Evolutionary conservation across 1,140 invertebrate species (phyloP).

Genomic region (Anthonomus grandis): DNA sequence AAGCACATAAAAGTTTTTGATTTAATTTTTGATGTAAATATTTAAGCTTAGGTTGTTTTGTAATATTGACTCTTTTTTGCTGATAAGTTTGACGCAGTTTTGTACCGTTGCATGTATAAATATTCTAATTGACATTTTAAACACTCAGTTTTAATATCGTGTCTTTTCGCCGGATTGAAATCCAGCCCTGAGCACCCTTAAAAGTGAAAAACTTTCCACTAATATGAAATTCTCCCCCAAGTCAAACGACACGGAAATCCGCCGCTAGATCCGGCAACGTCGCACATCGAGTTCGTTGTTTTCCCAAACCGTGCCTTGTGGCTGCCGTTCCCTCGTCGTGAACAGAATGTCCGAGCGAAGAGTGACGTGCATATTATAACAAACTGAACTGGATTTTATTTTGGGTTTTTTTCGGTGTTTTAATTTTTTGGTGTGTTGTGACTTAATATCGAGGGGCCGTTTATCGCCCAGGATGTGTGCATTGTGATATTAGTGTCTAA

Average conservation of each 20-base stretch:
- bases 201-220: too few species aligned
- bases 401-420: slow-evolving; percentile 25
- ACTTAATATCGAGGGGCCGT: neutral
- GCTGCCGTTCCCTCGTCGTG: slow-evolving; percentile 19
- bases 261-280: slow-evolving; percentile 9
- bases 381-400: slow-evolving; percentile 15
- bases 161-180: too few species aligned
- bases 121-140: too few species aligned
- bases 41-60: too few species aligned
- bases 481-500: slow-evolving; percentile 23
- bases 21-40: too few species aligned
- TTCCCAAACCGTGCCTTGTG: slow-evolving; percentile 25
- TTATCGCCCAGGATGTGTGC: slow-evolving; percentile 19
- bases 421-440: slow-evolving; percentile 18
- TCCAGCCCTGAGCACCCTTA: too few species aligned
- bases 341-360: slow-evolving; percentile 25
- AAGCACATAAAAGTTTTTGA: too few species aligned
- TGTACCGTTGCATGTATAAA: too few species aligned
- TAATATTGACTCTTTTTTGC: too few species aligned
- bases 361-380: slow-evolving; percentile 22
- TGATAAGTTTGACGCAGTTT: too few species aligned
- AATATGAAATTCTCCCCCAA: too few species aligned
- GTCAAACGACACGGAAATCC: neutral
- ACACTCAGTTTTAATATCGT: too few species aligned
- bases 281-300: slow-evolving; percentile 21